A percentile compares a stretch with the other conserved stretches of the same genome.
Evolutionary conservation across 2,113 vertebrate species (phyloP).

Genomic region (Corythoichthys intestinalis): DNA sequence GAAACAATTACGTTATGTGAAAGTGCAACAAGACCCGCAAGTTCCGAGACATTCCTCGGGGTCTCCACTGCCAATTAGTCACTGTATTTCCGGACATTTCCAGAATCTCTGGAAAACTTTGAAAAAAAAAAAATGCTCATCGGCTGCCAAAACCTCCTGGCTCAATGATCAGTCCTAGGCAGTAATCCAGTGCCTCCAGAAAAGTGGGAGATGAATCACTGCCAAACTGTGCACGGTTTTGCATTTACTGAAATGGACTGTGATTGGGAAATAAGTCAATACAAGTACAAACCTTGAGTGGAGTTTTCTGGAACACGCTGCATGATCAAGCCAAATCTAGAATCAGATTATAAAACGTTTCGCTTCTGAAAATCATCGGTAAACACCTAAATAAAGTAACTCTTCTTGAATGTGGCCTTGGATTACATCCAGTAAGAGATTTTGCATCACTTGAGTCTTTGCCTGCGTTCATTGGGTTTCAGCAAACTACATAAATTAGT

Average conservation of each 20-base stretch:
- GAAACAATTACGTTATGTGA: slow-evolving; percentile 47
- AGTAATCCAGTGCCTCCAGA: slow-evolving; percentile 44
- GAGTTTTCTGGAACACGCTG: neutral
- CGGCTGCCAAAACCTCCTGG: slow-evolving; percentile 56
- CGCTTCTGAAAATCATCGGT: neutral
- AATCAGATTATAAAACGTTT: neutral
- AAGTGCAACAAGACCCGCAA: slow-evolving; percentile 43
- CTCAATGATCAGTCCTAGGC: slow-evolving; percentile 35
- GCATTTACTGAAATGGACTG: slow-evolving; percentile 2
- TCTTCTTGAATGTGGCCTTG: too few species aligned
- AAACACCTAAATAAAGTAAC: too few species aligned
- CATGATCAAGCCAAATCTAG: neutral
- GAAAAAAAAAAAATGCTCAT: slow-evolving; percentile 34
- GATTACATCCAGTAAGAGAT: too few species aligned
- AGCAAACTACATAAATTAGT: too few species aligned
- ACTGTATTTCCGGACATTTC: slow-evolving; percentile 57
- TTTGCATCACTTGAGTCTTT: too few species aligned
- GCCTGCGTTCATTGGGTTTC: too few species aligned
- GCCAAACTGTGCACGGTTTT: neutral
- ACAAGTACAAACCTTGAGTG: neutral
- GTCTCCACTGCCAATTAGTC: slow-evolving; percentile 58
- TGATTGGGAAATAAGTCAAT: neutral
- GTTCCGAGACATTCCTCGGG: slow-evolving; percentile 50
- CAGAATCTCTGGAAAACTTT: slow-evolving; percentile 53
- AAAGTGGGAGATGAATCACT: slow-evolving; percentile 58